Evolutionary conservation across 1,140 invertebrate genomes (phyloP), one percentile per base, ranked within the genome.

Genomic region (Elymnias hypermnestra): DNA sequence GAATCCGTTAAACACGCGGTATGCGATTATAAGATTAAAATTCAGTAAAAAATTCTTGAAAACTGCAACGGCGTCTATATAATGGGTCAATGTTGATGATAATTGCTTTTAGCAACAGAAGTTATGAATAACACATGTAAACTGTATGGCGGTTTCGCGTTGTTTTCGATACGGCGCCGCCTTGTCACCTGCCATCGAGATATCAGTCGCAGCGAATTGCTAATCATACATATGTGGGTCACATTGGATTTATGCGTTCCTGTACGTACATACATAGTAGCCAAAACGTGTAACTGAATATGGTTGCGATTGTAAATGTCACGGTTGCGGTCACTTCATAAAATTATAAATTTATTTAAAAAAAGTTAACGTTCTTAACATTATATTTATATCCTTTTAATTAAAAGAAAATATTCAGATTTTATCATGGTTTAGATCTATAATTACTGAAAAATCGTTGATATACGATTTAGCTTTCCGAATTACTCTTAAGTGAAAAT

Each of bases 11-110:
- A 21, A 6, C 19, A 21, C 3, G 3, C 19, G 6, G 6, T 6
- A 6, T 21, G 19, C 3, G 3, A 4, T 21, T 21, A 21, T 4
- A 4, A 21, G 19, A 21, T 21, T 21, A 6, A 21, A 4, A 21
- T 21, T 4, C 6, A 4, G 19, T 21, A 4, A 3, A 3, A 21
- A 21, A 21, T 3, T 21, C 19, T 21, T 21, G 19, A 21, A 21
- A 9, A 9, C n/a, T 9, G 25, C 3, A 1, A 3, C 6, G 6
- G 25, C n/a, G n/a, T 26, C 6, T 26, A 26, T 13, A 36, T 46
- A 63, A 33, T 72, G 50, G 60, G 65, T 72, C 65, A 72, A 69
- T 66, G 60, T 53, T 45, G 42, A 44, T 40, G 40, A 44, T 53
- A 41, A 45, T 53, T 53, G 38, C 39, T 43, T 25, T 22, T 38